Evolutionary conservation across 2,113 vertebrate species (phyloP).

Genomic region (Hippocampus guttulatus): DNA sequence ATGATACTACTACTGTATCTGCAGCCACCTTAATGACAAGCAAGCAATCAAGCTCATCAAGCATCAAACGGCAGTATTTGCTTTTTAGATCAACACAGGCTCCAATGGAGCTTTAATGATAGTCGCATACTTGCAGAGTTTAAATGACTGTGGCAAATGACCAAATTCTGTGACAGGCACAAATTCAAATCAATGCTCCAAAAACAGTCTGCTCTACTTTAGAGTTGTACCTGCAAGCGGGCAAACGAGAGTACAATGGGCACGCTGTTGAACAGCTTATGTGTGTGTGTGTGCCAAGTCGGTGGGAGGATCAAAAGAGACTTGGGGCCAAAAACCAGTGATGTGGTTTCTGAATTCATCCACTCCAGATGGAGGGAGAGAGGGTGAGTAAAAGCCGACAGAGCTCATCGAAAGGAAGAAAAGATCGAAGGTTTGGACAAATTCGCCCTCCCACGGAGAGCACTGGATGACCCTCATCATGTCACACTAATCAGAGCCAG

Average conservation of each 20-base stretch:
- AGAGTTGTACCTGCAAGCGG: constrained; percentile 45
- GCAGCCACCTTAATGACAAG: constrained; percentile 48
- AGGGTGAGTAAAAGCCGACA: constrained; percentile 16
- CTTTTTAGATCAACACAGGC: constrained; percentile 61
- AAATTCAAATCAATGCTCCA: constrained; percentile 50
- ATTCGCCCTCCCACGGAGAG: constrained; percentile 70
- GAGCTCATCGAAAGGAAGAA: constrained; percentile 15
- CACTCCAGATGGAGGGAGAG: constrained; percentile 83
- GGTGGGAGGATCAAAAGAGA: constrained; percentile 83
- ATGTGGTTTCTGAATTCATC: constrained; percentile 92
- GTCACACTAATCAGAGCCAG: constrained; percentile 84
- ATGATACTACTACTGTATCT: constrained; percentile 19
- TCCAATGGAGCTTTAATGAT: constrained; percentile 69
- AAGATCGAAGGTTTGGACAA: constrained; percentile 39
- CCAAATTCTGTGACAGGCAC: constrained; percentile 46
- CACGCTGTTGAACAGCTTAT: constrained; percentile 73
- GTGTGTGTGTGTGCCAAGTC: constrained; percentile 74
- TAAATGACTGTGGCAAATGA: constrained; percentile 57
- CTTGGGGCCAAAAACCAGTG: constrained; percentile 80
- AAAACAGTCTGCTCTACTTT: constrained; percentile 46
- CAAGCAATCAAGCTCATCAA: constrained; percentile 53
- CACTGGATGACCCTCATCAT: constrained; percentile 68
- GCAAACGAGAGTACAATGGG: constrained; percentile 43
- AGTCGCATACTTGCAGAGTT: constrained; percentile 42
- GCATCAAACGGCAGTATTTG: constrained; percentile 65